These are phyloP conservation scores for Toxotes lorentzi DNA, from an alignment of 2,797 vertebrate species.

Conservation along the genomic window DNA sequence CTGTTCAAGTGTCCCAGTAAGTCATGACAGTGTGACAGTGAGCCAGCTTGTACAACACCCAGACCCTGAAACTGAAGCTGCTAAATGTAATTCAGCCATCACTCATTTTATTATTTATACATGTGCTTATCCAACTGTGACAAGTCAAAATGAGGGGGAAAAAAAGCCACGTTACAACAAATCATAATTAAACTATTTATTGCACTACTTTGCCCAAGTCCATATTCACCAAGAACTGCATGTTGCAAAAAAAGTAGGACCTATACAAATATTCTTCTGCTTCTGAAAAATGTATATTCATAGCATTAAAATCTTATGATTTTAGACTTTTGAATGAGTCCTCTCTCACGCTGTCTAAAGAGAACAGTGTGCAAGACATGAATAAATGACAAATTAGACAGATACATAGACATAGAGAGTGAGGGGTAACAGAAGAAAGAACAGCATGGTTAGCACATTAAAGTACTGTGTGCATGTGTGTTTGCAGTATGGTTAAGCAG, in stretches of 20 bases:
- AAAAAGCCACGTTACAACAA: neutral
- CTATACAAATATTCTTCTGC: neutral
- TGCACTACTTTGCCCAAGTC: neutral
- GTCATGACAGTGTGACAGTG: conserved; percentile 4
- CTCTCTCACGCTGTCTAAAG: neutral
- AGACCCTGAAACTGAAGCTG: neutral
- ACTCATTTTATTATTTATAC: neutral
- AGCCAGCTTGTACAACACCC: neutral
- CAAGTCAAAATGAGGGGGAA: neutral
- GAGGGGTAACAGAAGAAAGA: conserved; percentile 15
- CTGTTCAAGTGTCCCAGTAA: neutral
- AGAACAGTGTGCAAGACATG: neutral
- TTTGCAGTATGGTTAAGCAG: conserved; percentile 18
- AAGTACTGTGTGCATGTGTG: conserved; percentile 3
- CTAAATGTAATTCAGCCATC: neutral
- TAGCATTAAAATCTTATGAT: neutral
- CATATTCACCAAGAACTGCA: neutral
- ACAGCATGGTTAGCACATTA: conserved; percentile 21
- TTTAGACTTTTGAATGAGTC: neutral
- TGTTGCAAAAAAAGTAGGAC: neutral
- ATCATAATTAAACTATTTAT: neutral
- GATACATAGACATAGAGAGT: conserved; percentile 24
- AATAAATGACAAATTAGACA: neutral
- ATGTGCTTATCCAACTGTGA: neutral
- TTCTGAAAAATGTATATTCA: neutral